Conservation (phyloP, 2,888 invertebrate species). For the Lacanobia wlatinum region DNA sequence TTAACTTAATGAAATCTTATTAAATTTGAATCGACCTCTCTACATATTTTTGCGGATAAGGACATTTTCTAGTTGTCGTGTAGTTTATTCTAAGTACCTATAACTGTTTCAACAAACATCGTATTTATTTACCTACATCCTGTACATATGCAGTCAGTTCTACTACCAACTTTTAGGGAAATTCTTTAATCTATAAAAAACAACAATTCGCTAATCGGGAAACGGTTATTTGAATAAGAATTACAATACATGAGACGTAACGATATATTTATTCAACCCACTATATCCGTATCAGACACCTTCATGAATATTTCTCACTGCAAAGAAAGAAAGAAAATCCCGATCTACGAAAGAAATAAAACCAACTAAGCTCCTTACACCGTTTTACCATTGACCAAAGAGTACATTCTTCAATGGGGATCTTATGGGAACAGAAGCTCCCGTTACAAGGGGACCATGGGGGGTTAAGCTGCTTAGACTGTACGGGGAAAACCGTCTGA, state of each 20-base stretch:
- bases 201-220: no score
- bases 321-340: constrained; percentile 18
- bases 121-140: no score
- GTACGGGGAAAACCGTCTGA: constrained; percentile 2
- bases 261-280: background rate
- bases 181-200: no score
- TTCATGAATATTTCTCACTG: constrained; percentile 4
- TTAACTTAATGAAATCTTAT: no score
- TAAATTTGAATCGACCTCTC: no score
- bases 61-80: no score
- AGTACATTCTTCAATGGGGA: constrained; percentile 24
- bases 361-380: constrained; percentile 17
- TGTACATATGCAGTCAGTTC: no score
- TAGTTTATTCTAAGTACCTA: no score
- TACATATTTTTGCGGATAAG: no score
- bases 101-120: no score
- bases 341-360: constrained; percentile 14
- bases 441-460: constrained; percentile 4
- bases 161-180: no score
- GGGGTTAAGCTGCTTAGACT: constrained; percentile 50
- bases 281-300: background rate
- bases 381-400: constrained; percentile 18
- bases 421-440: constrained; percentile 25
- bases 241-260: background rate
- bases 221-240: background rate